Percentiles rank a stretch among this genome's conserved stretches.
phyloP scores from a whole-genome alignment of 2,797 vertebrate genomes.

The Eospalax fontanierii region DNA sequence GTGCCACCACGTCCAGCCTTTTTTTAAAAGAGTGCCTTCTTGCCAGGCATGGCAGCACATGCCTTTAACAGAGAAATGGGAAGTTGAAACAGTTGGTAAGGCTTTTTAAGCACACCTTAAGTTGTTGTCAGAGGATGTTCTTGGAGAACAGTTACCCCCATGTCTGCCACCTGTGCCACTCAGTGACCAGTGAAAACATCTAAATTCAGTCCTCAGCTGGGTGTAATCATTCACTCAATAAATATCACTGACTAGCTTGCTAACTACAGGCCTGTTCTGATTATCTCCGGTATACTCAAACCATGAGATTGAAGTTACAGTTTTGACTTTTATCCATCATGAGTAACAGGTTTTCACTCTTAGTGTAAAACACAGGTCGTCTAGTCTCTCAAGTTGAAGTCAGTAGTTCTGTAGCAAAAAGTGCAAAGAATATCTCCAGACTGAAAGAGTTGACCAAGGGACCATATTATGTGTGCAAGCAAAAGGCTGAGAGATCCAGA shows the following conservation, averaged over 20 bases:
- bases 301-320: not conserved
- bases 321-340: not conserved
- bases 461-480: not conserved
- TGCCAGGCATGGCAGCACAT: too few relatives aligned
- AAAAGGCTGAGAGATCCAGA: not conserved
- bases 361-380: not conserved
- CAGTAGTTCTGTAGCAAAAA: not conserved
- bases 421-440: not conserved
- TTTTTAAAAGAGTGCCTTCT: too few relatives aligned
- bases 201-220: not conserved
- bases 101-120: not conserved
- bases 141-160: not conserved
- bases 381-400: constrained; percentile 46
- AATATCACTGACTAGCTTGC: not conserved
- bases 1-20: too few relatives aligned
- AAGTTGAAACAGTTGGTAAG: not conserved
- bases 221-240: not conserved
- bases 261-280: not conserved
- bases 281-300: not conserved
- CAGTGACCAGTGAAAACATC: not conserved
- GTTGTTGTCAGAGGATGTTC: not conserved
- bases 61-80: too few relatives aligned
- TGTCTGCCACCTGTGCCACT: not conserved
- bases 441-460: not conserved
- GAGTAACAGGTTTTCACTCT: not conserved